phyloP scores from a whole-genome alignment of 2,113 vertebrate species.

The Dasyornis broadbenti region DNA sequence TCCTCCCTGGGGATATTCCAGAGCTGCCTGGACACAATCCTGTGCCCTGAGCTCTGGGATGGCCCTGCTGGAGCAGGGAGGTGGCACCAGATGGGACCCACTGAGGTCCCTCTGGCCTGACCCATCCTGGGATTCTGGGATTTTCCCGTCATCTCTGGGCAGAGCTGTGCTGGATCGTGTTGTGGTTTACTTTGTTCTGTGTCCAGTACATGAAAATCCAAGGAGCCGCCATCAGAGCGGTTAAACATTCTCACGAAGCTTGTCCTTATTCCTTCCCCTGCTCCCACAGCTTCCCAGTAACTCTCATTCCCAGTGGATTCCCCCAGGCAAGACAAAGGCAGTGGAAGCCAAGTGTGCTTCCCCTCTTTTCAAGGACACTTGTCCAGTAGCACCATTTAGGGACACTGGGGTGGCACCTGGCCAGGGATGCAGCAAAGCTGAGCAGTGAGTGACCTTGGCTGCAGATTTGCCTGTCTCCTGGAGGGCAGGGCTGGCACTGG shows the following conservation, averaged over 20 bases:
- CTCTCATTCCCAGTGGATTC: neutral
- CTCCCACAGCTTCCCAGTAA: neutral
- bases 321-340: neutral
- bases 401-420: neutral
- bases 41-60: neutral
- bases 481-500: neutral
- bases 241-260: accelerated
- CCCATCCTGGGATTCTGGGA: neutral
- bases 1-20: neutral
- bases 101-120: neutral
- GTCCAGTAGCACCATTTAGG: neutral
- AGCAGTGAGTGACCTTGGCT: neutral
- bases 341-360: neutral
- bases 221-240: neutral
- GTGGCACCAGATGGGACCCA: neutral
- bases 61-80: neutral
- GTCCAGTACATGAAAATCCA: too few species aligned
- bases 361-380: neutral
- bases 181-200: neutral
- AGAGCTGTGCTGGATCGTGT: neutral
- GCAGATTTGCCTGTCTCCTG: neutral
- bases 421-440: slow-evolving; percentile 23
- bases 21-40: neutral
- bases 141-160: neutral
- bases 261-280: neutral